phyloP scores from a whole-genome alignment of 2,113 vertebrate genomes.

The Axis porcinus region DNA sequence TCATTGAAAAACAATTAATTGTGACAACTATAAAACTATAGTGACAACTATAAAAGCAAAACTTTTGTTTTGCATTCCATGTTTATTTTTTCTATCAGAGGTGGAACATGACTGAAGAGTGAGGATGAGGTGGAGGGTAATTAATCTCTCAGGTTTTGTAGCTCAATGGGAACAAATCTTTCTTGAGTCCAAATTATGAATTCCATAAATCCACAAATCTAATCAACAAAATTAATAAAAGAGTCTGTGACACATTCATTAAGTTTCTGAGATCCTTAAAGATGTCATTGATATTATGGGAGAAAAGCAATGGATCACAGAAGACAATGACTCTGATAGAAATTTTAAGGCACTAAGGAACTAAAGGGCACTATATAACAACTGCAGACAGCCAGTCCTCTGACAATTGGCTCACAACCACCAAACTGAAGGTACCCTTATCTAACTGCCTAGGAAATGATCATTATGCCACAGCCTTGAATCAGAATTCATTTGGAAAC shows the following conservation, averaged over 20 bases:
- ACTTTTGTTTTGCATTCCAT: conserved; percentile 30
- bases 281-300: not conserved
- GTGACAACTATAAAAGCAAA: not conserved
- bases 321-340: not conserved
- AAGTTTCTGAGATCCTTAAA: conserved; percentile 19
- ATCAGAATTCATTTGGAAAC: conserved; percentile 6
- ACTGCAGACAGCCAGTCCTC: not conserved
- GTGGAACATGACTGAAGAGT: not conserved
- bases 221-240: conserved; percentile 39
- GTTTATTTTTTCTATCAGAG: conserved; percentile 51
- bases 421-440: conserved; percentile 5
- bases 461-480: not conserved
- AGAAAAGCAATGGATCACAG: not conserved
- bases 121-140: not conserved
- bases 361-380: not conserved
- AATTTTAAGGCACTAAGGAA: not conserved
- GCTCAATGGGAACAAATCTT: conserved; percentile 19
- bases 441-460: not conserved
- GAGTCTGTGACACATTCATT: not conserved
- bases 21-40: not conserved
- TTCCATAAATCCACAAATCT: conserved; percentile 31
- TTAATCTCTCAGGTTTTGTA: not conserved
- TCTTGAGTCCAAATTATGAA: conserved; percentile 11
- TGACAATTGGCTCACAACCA: conserved; percentile 10
- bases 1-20: conserved; percentile 61